Conservation (phyloP, 2,797 vertebrate genomes). For the Tachyglossus aculeatus region DNA sequence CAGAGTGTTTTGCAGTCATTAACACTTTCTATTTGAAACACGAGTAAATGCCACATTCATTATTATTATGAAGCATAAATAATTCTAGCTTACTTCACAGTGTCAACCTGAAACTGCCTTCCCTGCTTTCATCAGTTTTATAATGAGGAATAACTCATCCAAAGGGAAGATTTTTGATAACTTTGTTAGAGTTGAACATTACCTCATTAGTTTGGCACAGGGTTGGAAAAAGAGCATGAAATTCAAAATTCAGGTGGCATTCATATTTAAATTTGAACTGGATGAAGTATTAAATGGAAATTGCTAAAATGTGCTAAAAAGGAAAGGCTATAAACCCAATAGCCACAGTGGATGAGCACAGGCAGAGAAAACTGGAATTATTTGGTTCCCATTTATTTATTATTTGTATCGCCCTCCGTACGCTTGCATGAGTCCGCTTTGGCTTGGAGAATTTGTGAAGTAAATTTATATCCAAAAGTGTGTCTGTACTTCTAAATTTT, state of each 20-base stretch:
- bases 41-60: not conserved
- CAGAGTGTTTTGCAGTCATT: not conserved
- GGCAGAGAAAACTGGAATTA: not conserved
- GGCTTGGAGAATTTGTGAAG: no score
- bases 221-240: constrained; percentile 1
- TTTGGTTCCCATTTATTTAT: not conserved
- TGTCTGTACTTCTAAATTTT: no score
- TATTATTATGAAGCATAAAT: not conserved
- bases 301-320: not conserved
- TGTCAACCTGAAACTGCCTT: not conserved
- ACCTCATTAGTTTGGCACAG: constrained; percentile 16
- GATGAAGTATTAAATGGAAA: constrained; percentile 5
- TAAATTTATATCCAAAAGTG: no score
- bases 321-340: not conserved
- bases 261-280: constrained; percentile 16
- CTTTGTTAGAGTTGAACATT: constrained; percentile 1
- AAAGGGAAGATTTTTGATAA: constrained; percentile 1
- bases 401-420: no score
- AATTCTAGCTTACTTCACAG: not conserved
- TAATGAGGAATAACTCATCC: constrained; percentile 4
- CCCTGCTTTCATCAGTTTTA: constrained; percentile 1
- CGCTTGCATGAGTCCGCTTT: no score
- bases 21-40: not conserved
- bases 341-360: not conserved
- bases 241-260: constrained; percentile 17